Conservation (phyloP, 2,113 vertebrate species). For the human (Homo sapiens) region DNA sequence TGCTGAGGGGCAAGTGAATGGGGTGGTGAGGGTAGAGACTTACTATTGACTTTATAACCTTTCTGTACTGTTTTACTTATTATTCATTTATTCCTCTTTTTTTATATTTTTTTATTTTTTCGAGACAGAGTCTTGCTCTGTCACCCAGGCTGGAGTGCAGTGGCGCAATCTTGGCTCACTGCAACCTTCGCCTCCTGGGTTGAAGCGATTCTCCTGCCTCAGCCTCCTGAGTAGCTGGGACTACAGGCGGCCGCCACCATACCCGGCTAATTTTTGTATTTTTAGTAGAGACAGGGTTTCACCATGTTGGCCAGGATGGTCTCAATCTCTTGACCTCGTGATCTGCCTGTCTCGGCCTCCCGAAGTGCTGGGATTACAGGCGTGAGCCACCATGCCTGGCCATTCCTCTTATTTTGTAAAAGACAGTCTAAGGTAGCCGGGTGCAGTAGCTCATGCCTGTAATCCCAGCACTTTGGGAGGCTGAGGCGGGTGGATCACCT, state of each 20-base stretch:
- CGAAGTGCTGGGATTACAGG: neutral
- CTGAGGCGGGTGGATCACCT: too few species aligned
- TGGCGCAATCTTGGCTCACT: neutral
- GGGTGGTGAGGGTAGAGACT: neutral
- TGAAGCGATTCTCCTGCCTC: neutral
- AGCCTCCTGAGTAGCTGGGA: neutral
- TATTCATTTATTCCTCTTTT: neutral
- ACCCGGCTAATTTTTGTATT: neutral
- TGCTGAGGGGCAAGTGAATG: neutral
- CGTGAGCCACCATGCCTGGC: neutral
- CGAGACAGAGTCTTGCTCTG: neutral
- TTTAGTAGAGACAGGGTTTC: neutral
- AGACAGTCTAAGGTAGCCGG: neutral
- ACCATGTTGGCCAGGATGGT: neutral
- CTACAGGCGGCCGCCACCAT: neutral
- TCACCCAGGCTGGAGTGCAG: neutral
- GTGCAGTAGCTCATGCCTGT: too few species aligned
- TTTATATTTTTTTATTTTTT: neutral
- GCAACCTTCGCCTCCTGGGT: neutral
- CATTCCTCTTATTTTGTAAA: constrained; percentile 37
- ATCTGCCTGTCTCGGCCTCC: neutral
- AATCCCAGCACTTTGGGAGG: too few species aligned
- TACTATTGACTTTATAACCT: neutral
- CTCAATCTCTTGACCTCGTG: neutral
- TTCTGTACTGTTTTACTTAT: neutral